Evolutionary conservation across 2,113 vertebrate species (phyloP).

Genomic region (Callospermophilus lateralis): DNA sequence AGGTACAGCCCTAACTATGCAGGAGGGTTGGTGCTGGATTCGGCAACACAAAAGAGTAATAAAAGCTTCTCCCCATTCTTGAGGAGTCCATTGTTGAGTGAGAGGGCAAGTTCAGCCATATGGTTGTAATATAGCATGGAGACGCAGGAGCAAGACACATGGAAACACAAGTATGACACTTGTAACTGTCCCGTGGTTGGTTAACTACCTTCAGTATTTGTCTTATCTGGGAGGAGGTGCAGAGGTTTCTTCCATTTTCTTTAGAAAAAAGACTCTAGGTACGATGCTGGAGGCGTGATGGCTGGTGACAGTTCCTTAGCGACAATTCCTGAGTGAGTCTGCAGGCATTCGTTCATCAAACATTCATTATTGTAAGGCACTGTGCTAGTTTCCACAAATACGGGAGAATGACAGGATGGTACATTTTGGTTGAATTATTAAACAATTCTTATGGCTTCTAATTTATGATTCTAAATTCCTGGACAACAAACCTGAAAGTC

Average conservation of each 20-base stretch:
- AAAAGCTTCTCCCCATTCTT: not conserved
- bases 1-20: no score
- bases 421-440: not conserved
- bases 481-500: not conserved
- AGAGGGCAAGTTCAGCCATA: not conserved
- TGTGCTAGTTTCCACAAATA: not conserved
- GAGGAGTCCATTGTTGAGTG: not conserved
- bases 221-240: not conserved
- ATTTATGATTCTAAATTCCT: not conserved
- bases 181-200: not conserved
- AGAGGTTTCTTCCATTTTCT: not conserved
- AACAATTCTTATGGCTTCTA: not conserved
- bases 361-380: not conserved
- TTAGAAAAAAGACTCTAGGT: not conserved
- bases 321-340: accelerated
- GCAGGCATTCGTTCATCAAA: not conserved
- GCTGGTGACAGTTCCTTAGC: not conserved
- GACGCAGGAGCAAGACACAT: accelerated
- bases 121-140: accelerated
- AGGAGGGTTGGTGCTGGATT: not conserved
- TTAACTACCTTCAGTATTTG: not conserved
- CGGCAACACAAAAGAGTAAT: not conserved
- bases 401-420: not conserved
- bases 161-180: not conserved
- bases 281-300: not conserved